phyloP scores from a whole-genome alignment of 2,797 vertebrate genomes.

The Sebastes vulpes region DNA sequence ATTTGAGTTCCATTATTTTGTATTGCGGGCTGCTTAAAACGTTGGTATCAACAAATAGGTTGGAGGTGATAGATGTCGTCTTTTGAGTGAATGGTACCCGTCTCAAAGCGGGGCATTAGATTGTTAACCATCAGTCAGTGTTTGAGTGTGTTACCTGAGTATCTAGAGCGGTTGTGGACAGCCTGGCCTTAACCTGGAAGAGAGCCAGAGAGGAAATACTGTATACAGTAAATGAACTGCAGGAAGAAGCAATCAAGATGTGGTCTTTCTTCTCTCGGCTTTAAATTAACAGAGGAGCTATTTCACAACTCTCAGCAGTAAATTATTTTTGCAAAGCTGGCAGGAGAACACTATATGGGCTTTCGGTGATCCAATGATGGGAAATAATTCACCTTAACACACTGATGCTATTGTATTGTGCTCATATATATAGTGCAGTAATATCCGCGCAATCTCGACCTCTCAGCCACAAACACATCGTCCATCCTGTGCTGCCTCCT shows the following conservation, averaged over 20 bases:
- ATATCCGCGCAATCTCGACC: constrained; percentile 23
- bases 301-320: constrained; percentile 14
- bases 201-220: constrained; percentile 48
- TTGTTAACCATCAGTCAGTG: constrained; percentile 5
- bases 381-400: constrained; percentile 26
- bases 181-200: constrained; percentile 78
- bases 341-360: background rate
- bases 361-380: background rate
- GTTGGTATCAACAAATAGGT: background rate
- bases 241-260: constrained; percentile 14
- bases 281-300: constrained; percentile 22
- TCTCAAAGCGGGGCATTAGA: background rate
- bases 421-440: background rate
- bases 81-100: background rate
- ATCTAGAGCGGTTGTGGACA: constrained; percentile 71
- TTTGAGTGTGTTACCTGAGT: constrained; percentile 70
- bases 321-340: background rate
- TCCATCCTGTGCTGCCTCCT: constrained; percentile 21
- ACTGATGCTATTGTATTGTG: background rate
- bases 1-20: constrained; percentile 34
- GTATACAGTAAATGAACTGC: constrained; percentile 17
- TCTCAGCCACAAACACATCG: constrained; percentile 18
- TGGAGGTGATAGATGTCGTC: background rate
- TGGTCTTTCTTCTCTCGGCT: constrained; percentile 1
- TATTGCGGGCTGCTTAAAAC: background rate